Evolutionary conservation across 2,113 vertebrate genomes (phyloP), one percentile per base, ranked within the genome.

Genomic region (Bombycilla garrulus): DNA sequence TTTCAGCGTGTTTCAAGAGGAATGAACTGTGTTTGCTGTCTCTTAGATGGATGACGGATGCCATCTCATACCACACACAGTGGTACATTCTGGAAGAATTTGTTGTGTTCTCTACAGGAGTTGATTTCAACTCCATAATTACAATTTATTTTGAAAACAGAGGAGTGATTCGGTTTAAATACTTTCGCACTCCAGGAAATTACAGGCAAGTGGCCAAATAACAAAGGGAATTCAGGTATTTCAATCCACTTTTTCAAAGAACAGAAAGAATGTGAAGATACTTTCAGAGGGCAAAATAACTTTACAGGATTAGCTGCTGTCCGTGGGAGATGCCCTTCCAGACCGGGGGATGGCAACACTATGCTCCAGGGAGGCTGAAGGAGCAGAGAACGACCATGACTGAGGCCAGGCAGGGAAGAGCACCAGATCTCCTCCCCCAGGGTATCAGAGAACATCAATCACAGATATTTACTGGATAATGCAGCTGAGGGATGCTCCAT

Each of bases 271-370:
- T 4, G 11, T 22, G n/a, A 88, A 80, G 53, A 57, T 36, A 53
- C 22, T 88, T 92, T 81, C 38, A 82, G 47, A 15, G 88, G 26
- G 44, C 50, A 80, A 61, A 83, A 33, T 14, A 51, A 7, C 9
- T 5, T 64, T 82, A 71, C 3, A 87, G 36, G 22, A 72, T 73
- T 28, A 90, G 74, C 28, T 86, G 51, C 72, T 81, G 26, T 53
- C 60, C 71, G n/a, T 36, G 40, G 47, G 47, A 81, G n/a, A 86
- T 31, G 44, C 5, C 36, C 36, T 85, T 87, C 65, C 61, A 84
- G 44, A 48, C 24, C 0, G 0, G 8, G 8, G 31, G 9, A 86
- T 0, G 0, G 11, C 1, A 2, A 40, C 4, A 8, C 38, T 80
- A 8, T 35, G 4, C 21, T 26, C 13, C 11, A 42, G 20, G 18